phyloP scores from a whole-genome alignment of 2,888 invertebrate species.

The Anarsia innoxiella region DNA sequence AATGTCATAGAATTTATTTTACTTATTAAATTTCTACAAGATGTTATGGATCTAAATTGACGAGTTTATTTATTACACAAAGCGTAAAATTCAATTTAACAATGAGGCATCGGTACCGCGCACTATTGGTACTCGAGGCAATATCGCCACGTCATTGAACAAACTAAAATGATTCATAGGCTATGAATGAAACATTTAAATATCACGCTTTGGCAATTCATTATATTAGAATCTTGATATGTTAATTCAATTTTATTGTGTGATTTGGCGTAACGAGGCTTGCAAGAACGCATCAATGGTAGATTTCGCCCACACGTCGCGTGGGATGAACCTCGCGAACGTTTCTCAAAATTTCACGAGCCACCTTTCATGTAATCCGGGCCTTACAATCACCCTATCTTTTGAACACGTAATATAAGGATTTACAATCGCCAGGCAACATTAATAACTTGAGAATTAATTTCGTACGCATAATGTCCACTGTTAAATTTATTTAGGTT shows the following conservation, averaged over 20 bases:
- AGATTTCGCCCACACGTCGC: constrained; percentile 43
- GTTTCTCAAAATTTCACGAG: constrained; percentile 43
- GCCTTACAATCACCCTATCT: too few species aligned
- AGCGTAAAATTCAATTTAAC: too few species aligned
- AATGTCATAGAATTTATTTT: too few species aligned
- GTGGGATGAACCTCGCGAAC: constrained; percentile 34
- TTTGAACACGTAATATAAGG: too few species aligned
- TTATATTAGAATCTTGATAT: constrained; percentile 28
- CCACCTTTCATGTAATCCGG: constrained; percentile 39
- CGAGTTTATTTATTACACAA: too few species aligned
- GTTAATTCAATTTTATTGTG: constrained; percentile 37
- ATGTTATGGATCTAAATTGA: too few species aligned
- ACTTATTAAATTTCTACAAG: too few species aligned
- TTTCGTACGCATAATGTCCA: constrained; percentile 27
- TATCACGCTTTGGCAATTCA: constrained; percentile 25
- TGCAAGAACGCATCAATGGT: constrained; percentile 46
- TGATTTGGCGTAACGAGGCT: constrained; percentile 41
- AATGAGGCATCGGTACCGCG: too few species aligned
- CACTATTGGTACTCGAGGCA: too few species aligned
- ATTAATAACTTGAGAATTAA: constrained; percentile 26
- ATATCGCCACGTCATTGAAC: constrained; percentile 17
- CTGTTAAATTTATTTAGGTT: constrained; percentile 39
- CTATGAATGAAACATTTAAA: constrained; percentile 19
- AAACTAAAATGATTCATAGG: constrained; percentile 26
- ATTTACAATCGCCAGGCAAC: constrained; percentile 9